These are phyloP conservation scores for Mustelus asterias DNA, from an alignment of 2,113 vertebrate genomes.

Conservation along the genomic window DNA sequence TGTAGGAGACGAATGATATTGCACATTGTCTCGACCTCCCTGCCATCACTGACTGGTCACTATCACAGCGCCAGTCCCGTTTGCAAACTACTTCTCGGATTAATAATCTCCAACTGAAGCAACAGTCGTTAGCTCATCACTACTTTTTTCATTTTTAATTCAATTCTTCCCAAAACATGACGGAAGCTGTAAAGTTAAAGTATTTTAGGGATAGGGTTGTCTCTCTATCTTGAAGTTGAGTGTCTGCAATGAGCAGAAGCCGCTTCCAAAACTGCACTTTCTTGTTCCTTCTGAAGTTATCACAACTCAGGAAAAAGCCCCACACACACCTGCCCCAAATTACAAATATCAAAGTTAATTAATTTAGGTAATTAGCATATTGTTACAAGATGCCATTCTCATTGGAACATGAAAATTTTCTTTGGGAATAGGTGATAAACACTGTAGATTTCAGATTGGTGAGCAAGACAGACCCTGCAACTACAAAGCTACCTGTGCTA, in stretches of 20 bases:
- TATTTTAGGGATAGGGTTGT: background rate
- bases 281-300: background rate
- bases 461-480: no score
- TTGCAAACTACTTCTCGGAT: background rate
- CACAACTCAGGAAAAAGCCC: background rate
- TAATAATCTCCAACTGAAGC: slow-evolving; percentile 12
- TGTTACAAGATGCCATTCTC: no score
- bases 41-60: no score
- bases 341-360: no score
- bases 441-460: no score
- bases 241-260: background rate
- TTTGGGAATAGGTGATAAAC: no score
- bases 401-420: no score
- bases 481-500: no score
- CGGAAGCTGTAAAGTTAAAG: background rate
- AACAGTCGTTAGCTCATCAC: background rate
- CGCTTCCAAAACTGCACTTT: background rate
- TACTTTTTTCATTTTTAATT: background rate
- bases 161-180: background rate
- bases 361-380: no score
- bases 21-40: no score
- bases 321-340: background rate
- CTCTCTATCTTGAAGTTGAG: background rate
- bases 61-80: background rate
- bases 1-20: background rate